Evolutionary conservation across 2,888 invertebrate genomes (phyloP).

Genomic region (Pseudeuparius sepicola): DNA sequence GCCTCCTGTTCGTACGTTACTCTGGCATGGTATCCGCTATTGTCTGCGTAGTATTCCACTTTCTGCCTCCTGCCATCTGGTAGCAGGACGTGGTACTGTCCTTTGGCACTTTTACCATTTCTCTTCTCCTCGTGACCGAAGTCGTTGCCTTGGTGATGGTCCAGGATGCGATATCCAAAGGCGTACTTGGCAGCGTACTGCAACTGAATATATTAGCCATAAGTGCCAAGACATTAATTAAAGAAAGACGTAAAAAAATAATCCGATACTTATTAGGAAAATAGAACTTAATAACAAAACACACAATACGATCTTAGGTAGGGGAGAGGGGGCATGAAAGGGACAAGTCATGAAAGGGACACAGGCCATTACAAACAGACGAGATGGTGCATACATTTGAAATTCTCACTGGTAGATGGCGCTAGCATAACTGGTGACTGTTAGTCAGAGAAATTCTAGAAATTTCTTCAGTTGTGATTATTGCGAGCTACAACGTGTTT

Average conservation of each 20-base stretch:
- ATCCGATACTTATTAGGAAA: no score
- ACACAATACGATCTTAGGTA: no score
- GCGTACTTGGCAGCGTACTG: conserved; percentile 41
- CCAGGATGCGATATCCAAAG: conserved; percentile 60
- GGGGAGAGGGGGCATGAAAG: no score
- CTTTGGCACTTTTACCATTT: conserved; percentile 56
- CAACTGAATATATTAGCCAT: conserved; percentile 27
- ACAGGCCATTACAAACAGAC: no score
- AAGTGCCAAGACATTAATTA: conserved; percentile 7
- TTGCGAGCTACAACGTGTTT: no score
- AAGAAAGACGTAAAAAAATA: conserved; percentile 5
- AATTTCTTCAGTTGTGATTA: no score
- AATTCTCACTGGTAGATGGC: no score
- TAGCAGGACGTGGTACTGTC: conserved; percentile 66
- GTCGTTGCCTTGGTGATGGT: conserved; percentile 60
- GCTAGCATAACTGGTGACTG: no score
- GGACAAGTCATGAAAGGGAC: no score
- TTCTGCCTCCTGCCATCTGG: conserved; percentile 73
- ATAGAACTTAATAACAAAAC: no score
- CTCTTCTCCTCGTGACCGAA: conserved; percentile 68
- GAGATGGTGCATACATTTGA: no score
- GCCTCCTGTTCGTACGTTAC: conserved; percentile 50
- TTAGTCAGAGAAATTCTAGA: no score
- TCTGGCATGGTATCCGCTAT: conserved; percentile 66
- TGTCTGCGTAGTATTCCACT: conserved; percentile 68